phyloP scores from a whole-genome alignment of 2,888 invertebrate genomes.

The Melieria picta region DNA sequence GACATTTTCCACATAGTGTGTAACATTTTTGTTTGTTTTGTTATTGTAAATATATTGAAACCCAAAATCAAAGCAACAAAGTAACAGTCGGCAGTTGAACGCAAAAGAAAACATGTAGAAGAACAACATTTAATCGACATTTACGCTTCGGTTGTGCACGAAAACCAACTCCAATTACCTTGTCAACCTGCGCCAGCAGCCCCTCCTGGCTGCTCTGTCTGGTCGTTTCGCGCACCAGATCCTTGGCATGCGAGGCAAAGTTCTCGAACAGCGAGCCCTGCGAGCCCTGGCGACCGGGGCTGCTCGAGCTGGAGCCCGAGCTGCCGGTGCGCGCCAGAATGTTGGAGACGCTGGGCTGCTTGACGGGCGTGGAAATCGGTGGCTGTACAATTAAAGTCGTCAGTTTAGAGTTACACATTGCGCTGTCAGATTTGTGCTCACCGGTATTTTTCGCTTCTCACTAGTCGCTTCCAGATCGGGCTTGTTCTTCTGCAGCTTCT shows the following conservation, averaged over 20 bases:
- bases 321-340: slow-evolving; percentile 74
- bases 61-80: slow-evolving; percentile 9
- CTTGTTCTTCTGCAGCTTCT: slow-evolving; percentile 67
- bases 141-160: too few species aligned
- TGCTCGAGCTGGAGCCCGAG: slow-evolving; percentile 71
- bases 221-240: slow-evolving; percentile 86
- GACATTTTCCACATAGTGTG: not conserved
- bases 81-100: slow-evolving; percentile 16
- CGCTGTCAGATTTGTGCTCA: slow-evolving; percentile 43
- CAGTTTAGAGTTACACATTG: not conserved
- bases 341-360: slow-evolving; percentile 64
- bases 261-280: slow-evolving; percentile 89
- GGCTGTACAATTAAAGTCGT: slow-evolving; percentile 43
- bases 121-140: slow-evolving; percentile 48
- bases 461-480: slow-evolving; percentile 45
- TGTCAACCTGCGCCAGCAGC: slow-evolving; percentile 87
- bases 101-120: slow-evolving; percentile 42
- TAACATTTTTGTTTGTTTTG: not conserved
- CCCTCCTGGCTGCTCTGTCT: slow-evolving; percentile 91
- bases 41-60: too few species aligned
- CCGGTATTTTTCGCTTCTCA: slow-evolving; percentile 57
- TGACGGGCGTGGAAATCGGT: slow-evolving; percentile 49
- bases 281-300: slow-evolving; percentile 75
- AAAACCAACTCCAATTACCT: slow-evolving; percentile 69
- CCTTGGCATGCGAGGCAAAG: slow-evolving; percentile 88